Evolutionary conservation across 2,113 vertebrate species (phyloP).

Genomic region (Probosciger aterrimus): DNA sequence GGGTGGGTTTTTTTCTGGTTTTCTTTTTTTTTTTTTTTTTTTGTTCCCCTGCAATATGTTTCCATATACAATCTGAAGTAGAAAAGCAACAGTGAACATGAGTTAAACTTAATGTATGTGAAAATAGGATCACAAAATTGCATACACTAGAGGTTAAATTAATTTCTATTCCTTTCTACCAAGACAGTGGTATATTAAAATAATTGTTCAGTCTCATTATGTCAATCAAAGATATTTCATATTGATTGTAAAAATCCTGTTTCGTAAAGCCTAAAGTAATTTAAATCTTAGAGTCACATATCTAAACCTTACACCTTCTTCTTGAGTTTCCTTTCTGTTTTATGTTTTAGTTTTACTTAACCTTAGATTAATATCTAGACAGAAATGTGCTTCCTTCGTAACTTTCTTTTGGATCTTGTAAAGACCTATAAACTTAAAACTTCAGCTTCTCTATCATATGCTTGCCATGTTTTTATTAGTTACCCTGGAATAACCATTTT

Average conservation of each 20-base stretch:
- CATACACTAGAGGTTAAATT: background rate
- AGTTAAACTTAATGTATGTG: background rate
- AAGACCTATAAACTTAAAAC: background rate
- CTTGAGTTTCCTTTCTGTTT: background rate
- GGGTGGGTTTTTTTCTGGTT: accelerated
- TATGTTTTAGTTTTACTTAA: background rate
- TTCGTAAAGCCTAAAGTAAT: background rate
- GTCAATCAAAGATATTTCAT: background rate
- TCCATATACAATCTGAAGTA: slow-evolving; percentile 4
- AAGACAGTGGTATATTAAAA: background rate
- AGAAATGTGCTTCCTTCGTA: background rate
- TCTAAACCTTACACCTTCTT: background rate
- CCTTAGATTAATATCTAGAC: background rate
- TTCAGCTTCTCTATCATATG: background rate
- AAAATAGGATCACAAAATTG: background rate
- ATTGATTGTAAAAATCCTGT: background rate
- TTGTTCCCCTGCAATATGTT: background rate
- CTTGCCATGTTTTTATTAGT: background rate
- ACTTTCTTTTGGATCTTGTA: background rate
- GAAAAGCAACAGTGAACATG: slow-evolving; percentile 9
- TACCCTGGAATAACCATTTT: background rate
- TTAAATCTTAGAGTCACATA: background rate
- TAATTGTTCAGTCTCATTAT: background rate
- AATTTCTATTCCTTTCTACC: background rate
- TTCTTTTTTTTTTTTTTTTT: background rate